These are phyloP conservation scores for Drosophila bifasciata DNA, from an alignment of 1,140 invertebrate genomes.

Conservation along the genomic window DNA sequence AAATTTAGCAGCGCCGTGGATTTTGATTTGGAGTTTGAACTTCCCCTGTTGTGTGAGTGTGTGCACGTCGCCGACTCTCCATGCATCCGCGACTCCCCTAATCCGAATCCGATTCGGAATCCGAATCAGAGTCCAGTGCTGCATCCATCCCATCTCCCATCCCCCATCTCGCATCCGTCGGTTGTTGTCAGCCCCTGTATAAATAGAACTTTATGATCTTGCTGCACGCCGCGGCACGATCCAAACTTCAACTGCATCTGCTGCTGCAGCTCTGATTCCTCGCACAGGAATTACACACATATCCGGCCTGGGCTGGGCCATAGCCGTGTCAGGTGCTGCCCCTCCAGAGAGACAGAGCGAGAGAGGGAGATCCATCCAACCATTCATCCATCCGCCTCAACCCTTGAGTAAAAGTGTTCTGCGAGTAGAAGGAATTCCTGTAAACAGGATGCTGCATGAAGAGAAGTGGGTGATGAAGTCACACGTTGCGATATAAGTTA, in stretches of 20 bases:
- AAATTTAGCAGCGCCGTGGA: conserved; percentile 9
- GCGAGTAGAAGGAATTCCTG: conserved; percentile 41
- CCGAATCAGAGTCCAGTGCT: no score
- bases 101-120: conserved; percentile 6
- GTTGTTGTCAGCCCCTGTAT: conserved; percentile 48
- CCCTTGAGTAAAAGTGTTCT: conserved; percentile 22
- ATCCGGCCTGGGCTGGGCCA: conserved; percentile 52
- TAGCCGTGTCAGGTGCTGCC: conserved; percentile 27
- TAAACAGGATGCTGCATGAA: conserved; percentile 62
- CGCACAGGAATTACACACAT: conserved; percentile 65
- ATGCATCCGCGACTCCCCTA: conserved; percentile 51
- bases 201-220: conserved; percentile 79
- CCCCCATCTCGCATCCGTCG: conserved; percentile 14
- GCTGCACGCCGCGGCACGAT: conserved; percentile 51
- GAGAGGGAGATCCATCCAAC: background rate
- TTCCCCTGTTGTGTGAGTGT: background rate
- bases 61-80: background rate
- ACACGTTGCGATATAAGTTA: conserved; percentile 30
- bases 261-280: conserved; percentile 16
- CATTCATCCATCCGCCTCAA: conserved; percentile 21
- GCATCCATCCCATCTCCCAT: no score
- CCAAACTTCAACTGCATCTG: conserved; percentile 34
- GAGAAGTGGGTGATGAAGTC: conserved; percentile 59
- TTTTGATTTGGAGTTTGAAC: conserved; percentile 54
- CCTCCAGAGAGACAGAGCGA: background rate